Percentiles rank a stretch among this genome's conserved stretches.
These are phyloP conservation scores for Mesochorus sp. DNA, from an alignment of 2,888 invertebrate species.

Conservation along the genomic window DNA sequence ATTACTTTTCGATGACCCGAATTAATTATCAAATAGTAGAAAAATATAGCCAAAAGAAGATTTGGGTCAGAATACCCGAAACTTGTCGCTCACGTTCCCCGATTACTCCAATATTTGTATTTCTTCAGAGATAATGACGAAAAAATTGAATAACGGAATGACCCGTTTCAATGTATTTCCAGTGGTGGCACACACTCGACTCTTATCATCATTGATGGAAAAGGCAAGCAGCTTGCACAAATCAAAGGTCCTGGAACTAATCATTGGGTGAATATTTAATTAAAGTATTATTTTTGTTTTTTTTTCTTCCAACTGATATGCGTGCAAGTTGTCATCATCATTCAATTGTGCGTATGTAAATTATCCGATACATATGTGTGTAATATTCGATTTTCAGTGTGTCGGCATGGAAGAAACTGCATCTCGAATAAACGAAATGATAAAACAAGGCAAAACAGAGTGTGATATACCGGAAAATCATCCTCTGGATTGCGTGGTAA, in stretches of 20 bases:
- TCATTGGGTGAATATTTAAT: constrained; percentile 86
- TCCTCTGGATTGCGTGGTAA: constrained; percentile 88
- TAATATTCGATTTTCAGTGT: constrained; percentile 76
- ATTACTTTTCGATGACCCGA: too few species aligned
- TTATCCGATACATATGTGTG: not conserved
- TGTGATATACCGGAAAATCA: constrained; percentile 85
- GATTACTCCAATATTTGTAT: too few species aligned
- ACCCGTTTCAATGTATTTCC: constrained; percentile 67
- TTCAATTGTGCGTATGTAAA: not conserved
- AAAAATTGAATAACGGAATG: too few species aligned
- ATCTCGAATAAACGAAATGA: constrained; percentile 88
- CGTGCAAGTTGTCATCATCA: not conserved
- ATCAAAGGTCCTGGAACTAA: constrained; percentile 90
- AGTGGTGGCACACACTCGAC: constrained; percentile 95
- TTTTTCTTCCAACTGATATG: not conserved
- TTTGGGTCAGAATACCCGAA: too few species aligned
- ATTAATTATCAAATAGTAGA: too few species aligned
- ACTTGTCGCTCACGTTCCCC: too few species aligned
- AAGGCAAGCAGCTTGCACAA: constrained; percentile 87
- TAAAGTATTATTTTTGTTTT: not conserved
- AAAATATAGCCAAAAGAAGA: too few species aligned
- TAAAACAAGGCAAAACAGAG: constrained; percentile 86
- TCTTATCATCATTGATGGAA: constrained; percentile 88
- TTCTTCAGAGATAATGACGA: too few species aligned
- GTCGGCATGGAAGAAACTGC: constrained; percentile 92